These are phyloP conservation scores for Apogon hyalosoma DNA, from an alignment of 2,797 vertebrate genomes.

Conservation along the genomic window DNA sequence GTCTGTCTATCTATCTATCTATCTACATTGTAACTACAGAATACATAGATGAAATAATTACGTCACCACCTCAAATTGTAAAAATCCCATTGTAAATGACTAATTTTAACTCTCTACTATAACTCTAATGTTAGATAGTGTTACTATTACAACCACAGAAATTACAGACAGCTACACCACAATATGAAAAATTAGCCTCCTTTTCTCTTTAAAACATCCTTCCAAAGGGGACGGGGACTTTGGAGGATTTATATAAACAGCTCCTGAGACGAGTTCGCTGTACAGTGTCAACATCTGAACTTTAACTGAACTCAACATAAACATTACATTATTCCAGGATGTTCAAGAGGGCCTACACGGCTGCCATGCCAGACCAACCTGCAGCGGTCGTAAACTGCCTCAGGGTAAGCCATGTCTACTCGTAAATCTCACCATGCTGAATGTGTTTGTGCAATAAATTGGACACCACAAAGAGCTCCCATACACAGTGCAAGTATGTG, in stretches of 20 bases:
- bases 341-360: constrained; percentile 91
- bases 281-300: constrained; percentile 77
- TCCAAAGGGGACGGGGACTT: constrained; percentile 54
- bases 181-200: constrained; percentile 56
- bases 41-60: constrained; percentile 10
- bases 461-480: constrained; percentile 20
- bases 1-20: no score
- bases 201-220: constrained; percentile 73
- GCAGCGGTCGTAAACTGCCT: constrained; percentile 88
- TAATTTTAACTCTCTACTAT: constrained; percentile 23
- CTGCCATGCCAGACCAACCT: constrained; percentile 90
- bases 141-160: constrained; percentile 37
- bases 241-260: constrained; percentile 76
- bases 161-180: constrained; percentile 35
- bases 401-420: constrained; percentile 82
- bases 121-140: constrained; percentile 23
- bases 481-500: constrained; percentile 12
- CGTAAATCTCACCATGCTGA: constrained; percentile 32
- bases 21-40: no score
- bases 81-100: constrained; percentile 38
- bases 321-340: constrained; percentile 85
- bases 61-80: constrained; percentile 19
- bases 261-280: constrained; percentile 68
- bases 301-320: constrained; percentile 76
- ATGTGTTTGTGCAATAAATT: constrained; percentile 45